Evolutionary conservation across 2,888 invertebrate genomes (phyloP).

Genomic region (Trachelus stipa): DNA sequence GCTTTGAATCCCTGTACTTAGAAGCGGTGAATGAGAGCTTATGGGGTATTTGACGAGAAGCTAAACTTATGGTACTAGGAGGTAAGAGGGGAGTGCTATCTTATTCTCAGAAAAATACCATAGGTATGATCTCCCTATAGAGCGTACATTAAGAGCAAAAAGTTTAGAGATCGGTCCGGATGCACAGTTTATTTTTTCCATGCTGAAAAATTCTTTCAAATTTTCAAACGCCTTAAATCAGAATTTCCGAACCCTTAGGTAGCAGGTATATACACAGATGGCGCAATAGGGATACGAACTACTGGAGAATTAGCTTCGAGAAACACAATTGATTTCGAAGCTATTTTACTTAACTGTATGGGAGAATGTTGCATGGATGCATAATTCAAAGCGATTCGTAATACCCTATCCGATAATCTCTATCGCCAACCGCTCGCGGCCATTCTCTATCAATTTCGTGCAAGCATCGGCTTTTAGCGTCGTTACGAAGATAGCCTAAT

Average conservation of each 20-base stretch:
- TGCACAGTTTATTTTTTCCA: background rate
- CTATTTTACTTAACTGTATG: background rate
- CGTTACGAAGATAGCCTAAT: background rate
- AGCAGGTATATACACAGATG: background rate
- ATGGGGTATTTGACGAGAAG: slow-evolving; percentile 33
- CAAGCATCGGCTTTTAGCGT: background rate
- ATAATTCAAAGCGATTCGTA: background rate
- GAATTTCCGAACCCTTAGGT: background rate
- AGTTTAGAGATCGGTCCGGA: background rate
- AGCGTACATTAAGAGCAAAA: background rate
- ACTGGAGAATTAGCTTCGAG: background rate
- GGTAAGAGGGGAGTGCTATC: background rate
- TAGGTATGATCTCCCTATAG: background rate
- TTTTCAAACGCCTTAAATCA: background rate
- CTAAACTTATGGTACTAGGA: slow-evolving; percentile 21
- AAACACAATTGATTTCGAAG: background rate
- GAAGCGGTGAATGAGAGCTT: slow-evolving; percentile 34
- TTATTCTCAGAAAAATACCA: background rate
- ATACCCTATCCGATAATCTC: background rate
- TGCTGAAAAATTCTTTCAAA: background rate
- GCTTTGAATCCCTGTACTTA: background rate
- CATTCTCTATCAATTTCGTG: background rate
- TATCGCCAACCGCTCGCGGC: background rate
- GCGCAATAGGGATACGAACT: background rate
- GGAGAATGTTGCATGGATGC: background rate